These are phyloP conservation scores for Megaustenia siamemsis DNA, from an alignment of 2,888 invertebrate species.

Conservation along the genomic window DNA sequence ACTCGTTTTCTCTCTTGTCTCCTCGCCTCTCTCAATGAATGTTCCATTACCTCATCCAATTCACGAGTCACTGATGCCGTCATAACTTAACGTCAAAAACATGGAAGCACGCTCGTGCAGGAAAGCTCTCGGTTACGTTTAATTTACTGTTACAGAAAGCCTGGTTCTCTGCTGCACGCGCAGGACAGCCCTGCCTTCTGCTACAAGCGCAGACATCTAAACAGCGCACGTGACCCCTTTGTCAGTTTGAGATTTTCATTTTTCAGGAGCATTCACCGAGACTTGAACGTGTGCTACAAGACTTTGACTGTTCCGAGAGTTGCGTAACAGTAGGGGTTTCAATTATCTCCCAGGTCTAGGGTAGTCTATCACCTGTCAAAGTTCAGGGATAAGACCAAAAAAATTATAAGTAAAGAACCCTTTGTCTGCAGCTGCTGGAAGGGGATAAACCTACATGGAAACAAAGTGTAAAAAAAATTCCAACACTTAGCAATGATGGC, in stretches of 20 bases:
- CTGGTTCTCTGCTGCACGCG: background rate
- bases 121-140: conserved; percentile 1
- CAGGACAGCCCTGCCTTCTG: background rate
- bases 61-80: background rate
- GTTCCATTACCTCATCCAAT: background rate
- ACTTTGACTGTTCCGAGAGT: background rate
- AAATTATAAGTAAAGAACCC: too few species aligned
- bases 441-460: too few species aligned
- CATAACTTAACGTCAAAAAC: background rate
- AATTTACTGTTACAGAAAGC: conserved; percentile 25
- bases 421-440: too few species aligned
- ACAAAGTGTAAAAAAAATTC: too few species aligned
- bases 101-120: background rate
- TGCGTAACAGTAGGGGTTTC: background rate
- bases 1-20: too few species aligned
- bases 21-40: too few species aligned
- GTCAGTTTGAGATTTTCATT: background rate
- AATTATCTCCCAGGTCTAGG: background rate
- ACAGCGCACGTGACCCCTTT: conserved; percentile 15
- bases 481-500: too few species aligned
- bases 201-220: background rate
- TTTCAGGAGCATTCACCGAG: background rate
- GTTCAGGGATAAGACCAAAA: background rate
- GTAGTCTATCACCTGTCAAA: background rate
- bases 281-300: background rate